These are phyloP conservation scores for Steinernema hermaphroditum DNA, from an alignment of 2,888 invertebrate species.

Conservation along the genomic window DNA sequence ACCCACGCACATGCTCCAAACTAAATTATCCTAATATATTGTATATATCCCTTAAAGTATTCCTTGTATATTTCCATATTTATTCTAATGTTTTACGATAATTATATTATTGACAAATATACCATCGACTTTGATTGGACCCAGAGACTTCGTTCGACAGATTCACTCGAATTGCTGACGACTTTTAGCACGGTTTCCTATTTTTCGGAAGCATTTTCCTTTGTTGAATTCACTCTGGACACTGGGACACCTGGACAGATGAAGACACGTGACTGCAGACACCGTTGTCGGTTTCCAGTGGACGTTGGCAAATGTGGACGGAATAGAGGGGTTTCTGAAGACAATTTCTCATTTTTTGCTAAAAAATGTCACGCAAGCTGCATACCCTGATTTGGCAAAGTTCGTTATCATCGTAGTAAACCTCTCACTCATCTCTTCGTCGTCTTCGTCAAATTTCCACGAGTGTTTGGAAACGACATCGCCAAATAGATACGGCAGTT, in stretches of 20 bases:
- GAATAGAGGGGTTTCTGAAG: background rate
- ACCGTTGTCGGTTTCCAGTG: background rate
- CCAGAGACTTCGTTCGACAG: background rate
- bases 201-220: background rate
- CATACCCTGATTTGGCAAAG: background rate
- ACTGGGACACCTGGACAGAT: background rate
- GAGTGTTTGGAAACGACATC: background rate
- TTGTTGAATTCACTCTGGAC: background rate
- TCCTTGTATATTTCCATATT: constrained; percentile 28
- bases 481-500: background rate
- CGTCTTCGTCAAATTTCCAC: background rate
- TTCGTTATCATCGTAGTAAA: background rate
- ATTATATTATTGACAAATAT: constrained; percentile 1
- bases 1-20: background rate
- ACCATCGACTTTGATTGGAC: background rate
- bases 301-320: background rate
- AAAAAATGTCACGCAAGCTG: background rate
- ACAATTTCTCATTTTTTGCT: background rate
- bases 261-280: background rate
- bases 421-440: background rate
- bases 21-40: constrained; percentile 27
- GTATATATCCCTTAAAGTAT: constrained; percentile 14
- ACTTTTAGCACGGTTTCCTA: background rate
- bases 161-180: background rate
- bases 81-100: constrained; percentile 12